Evolutionary conservation across 2,113 vertebrate species (phyloP), one percentile per base, ranked within the genome.

Genomic region (Tringa solitaria): DNA sequence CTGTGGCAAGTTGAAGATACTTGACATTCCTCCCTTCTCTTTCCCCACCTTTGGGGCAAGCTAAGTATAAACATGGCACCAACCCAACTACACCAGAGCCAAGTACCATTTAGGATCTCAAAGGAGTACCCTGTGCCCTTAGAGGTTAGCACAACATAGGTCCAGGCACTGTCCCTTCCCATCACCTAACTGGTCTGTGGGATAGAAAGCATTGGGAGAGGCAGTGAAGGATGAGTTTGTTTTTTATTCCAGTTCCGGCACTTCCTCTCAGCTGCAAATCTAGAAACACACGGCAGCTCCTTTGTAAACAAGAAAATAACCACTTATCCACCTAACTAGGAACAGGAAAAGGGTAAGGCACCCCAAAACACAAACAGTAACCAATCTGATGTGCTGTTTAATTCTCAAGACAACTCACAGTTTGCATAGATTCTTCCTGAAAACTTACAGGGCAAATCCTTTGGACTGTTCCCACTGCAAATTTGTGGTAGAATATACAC

Each of bases 11-110:
- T 0, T 93, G 77, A 93, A 95, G 91, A 85, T 63, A 87, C 67
- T 86, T 83, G 54, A 83, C 92, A 95, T 94, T 93, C 87, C 75
- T 93, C 41, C 26, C 88, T 89, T 93, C 84, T 77, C 69, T 81
- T 94, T 68, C 60, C 27, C 84, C 78, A 91, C 84, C 63, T 90
- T 76, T 94, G 93, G 84, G 59, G 87, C 82, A 93, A 96, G 67
- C 45, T 46, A 85, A 95, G 59, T n/a, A 53, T 80, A 95, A 96
- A 93, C 85, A 86, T 78, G 85, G 79, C 68, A 94, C 56, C 68
- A 94, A 64, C 37, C 61, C 68, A 82, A 78, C 70, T 63, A 77
- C 46, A 92, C 79, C 54, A 88, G 63, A 67, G 70, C 67, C 50
- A 80, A 91, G 59, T 30, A 79, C 32, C 37, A 90, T 65, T 48